These are phyloP conservation scores for Orestias chungarensis DNA, from an alignment of 2,797 vertebrate genomes.

Conservation along the genomic window DNA sequence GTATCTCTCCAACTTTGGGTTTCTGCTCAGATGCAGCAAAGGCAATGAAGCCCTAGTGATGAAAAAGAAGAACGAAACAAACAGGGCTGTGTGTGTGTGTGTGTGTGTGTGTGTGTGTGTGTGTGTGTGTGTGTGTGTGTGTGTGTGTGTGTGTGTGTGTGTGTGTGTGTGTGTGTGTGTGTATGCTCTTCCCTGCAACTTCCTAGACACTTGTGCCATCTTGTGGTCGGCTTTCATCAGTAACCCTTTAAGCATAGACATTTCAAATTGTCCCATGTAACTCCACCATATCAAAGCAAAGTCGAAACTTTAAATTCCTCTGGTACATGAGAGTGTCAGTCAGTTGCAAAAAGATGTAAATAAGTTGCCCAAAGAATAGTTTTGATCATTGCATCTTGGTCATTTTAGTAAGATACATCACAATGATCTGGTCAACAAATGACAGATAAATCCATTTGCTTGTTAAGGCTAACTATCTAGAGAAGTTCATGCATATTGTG, in stretches of 20 bases:
- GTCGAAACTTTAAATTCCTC: constrained; percentile 8
- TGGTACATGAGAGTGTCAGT: neutral
- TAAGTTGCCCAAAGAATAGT: neutral
- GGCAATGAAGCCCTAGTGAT: constrained; percentile 19
- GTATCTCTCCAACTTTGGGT: constrained; percentile 9
- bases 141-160: no score
- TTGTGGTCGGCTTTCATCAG: constrained; percentile 52
- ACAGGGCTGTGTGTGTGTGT: constrained; percentile 9
- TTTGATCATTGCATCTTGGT: no score
- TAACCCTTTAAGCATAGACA: neutral
- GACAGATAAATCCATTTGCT: no score
- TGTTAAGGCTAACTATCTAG: no score
- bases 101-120: no score
- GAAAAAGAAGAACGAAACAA: constrained; percentile 23
- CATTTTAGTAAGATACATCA: no score
- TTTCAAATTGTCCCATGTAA: constrained; percentile 21
- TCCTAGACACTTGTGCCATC: constrained; percentile 58
- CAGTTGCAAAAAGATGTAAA: neutral
- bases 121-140: no score
- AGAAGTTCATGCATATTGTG: no score
- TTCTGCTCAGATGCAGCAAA: constrained; percentile 31
- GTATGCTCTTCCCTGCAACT: constrained; percentile 5
- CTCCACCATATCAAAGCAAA: constrained; percentile 2
- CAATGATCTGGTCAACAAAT: no score
- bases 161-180: no score